Evolutionary conservation across 1,140 invertebrate species (phyloP).

Genomic region (Temnothorax nylanderi): DNA sequence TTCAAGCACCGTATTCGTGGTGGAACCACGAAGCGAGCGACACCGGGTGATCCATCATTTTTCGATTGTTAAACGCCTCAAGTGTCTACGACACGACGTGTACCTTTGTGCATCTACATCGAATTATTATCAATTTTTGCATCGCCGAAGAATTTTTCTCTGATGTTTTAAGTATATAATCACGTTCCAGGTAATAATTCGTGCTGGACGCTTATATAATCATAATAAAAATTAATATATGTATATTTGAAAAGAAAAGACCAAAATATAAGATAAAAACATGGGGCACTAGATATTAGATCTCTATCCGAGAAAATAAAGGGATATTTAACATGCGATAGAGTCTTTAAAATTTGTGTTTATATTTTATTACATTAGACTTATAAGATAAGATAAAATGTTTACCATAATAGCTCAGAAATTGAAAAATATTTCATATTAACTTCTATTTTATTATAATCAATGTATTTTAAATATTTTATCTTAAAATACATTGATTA

Average conservation of each 20-base stretch:
- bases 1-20: conserved; percentile 45
- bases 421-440: background rate
- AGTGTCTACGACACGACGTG: background rate
- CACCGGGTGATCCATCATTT: conserved; percentile 63
- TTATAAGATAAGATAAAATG: background rate
- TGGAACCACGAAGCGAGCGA: conserved; percentile 22
- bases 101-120: background rate
- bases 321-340: background rate
- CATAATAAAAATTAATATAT: background rate
- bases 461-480: background rate
- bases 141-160: background rate
- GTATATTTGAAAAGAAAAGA: background rate
- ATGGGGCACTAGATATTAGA: background rate
- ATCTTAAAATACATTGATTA: background rate
- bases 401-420: background rate
- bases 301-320: background rate
- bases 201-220: background rate
- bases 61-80: conserved; percentile 23
- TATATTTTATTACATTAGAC: background rate
- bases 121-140: conserved; percentile 23
- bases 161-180: background rate
- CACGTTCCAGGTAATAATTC: background rate
- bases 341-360: background rate
- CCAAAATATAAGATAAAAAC: background rate
- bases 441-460: background rate